phyloP scores from a whole-genome alignment of 2,888 invertebrate genomes.

The Seira musarum region DNA sequence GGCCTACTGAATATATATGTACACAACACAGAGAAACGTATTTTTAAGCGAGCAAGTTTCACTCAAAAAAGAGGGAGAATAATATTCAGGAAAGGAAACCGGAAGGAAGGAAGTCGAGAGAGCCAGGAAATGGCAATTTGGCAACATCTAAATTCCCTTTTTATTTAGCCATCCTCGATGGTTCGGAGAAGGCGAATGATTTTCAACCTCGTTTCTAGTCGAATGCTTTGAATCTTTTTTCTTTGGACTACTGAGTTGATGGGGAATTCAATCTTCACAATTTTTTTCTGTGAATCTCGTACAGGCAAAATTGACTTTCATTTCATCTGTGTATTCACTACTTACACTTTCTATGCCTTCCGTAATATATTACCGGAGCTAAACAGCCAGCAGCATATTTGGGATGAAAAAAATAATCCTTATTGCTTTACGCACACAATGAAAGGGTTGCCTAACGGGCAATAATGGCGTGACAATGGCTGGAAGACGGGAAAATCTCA shows the following conservation, averaged over 20 bases:
- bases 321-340: background rate
- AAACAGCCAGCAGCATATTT: background rate
- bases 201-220: background rate
- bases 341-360: background rate
- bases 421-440: background rate
- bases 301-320: background rate
- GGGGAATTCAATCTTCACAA: background rate
- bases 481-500: conserved; percentile 35
- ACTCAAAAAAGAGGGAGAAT: conserved; percentile 3
- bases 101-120: conserved; percentile 70
- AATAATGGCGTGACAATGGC: conserved; percentile 11
- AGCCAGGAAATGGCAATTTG: conserved; percentile 70
- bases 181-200: background rate
- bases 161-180: conserved; percentile 48
- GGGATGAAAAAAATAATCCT: background rate
- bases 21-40: conserved; percentile 8
- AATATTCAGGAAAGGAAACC: conserved; percentile 63
- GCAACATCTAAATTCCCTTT: conserved; percentile 69
- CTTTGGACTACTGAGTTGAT: conserved; percentile 4
- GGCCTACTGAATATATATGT: conserved; percentile 22
- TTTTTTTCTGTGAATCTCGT: background rate
- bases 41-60: background rate
- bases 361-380: background rate
- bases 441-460: background rate
- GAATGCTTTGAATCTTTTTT: background rate